These are phyloP conservation scores for Balanococcus diminutus DNA, from an alignment of 2,888 invertebrate genomes.

Conservation along the genomic window DNA sequence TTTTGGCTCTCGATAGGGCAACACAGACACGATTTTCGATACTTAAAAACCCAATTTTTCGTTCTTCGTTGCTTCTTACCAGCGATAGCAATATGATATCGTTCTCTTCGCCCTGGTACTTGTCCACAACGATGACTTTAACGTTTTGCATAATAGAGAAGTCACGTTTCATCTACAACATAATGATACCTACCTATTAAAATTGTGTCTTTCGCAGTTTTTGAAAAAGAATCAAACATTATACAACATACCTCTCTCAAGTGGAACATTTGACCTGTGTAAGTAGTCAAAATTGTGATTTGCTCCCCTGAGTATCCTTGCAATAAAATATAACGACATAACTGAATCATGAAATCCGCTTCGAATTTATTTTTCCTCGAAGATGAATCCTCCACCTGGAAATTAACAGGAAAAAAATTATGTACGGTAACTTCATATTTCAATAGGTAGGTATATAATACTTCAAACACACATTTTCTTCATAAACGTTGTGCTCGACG, in stretches of 20 bases:
- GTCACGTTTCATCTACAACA: not conserved
- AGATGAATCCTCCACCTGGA: slow-evolving; percentile 64
- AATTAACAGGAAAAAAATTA: not conserved
- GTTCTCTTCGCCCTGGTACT: slow-evolving; percentile 82
- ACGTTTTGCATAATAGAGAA: not conserved
- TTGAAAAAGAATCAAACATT: not conserved
- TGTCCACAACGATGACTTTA: slow-evolving; percentile 74
- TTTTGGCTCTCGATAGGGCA: slow-evolving; percentile 75
- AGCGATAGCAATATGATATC: slow-evolving; percentile 79
- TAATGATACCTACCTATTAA: not conserved
- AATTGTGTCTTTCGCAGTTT: not conserved
- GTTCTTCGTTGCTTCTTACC: slow-evolving; percentile 74
- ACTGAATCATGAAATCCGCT: slow-evolving; percentile 68
- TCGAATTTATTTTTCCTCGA: slow-evolving; percentile 71
- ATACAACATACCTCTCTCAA: slow-evolving; percentile 45
- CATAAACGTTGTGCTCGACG: slow-evolving; percentile 68
- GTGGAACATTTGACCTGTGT: slow-evolving; percentile 70
- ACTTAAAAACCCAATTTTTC: slow-evolving; percentile 73
- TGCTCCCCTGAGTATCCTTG: slow-evolving; percentile 68
- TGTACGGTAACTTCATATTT: not conserved
- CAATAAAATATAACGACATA: slow-evolving; percentile 69
- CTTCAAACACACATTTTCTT: slow-evolving; percentile 61
- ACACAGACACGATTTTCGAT: slow-evolving; percentile 78
- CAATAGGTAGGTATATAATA: too few species aligned
- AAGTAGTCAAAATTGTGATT: slow-evolving; percentile 76